Base-by-base conservation (phyloP, 1,140 invertebrate species). In the Mylabris phalerata region DNA sequence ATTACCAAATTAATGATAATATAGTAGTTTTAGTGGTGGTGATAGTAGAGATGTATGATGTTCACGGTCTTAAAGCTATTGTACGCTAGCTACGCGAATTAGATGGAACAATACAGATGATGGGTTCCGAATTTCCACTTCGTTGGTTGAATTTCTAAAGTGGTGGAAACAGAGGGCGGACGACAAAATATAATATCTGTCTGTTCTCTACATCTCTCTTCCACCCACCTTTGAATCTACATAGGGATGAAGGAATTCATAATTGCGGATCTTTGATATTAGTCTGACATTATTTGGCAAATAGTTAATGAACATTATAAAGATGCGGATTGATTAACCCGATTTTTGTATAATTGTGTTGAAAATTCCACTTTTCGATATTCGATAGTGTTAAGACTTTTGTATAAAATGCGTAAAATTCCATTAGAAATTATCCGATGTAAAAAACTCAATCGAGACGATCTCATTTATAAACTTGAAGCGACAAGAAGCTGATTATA, bases 1-100 rank as follows among this genome's bases (percentile, higher is more conserved):
- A 54, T 54, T 54, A 54, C 45, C 51, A 54, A 54, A 54, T 54
- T 54, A 54, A 54, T 54, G 51, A 54, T 54, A 54, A 54, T 54
- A 54, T 54, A 54, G 51, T 41, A 45, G 32, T 19, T 19, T 19
- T 19, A 32, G 7, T 32, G 32, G 32, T 19, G 19, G 19, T 19
- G 19, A 19, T 19, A 19, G 32, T 32, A 32, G 7, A 44, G 43
- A 41, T 54, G 51, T 54, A 32, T 54, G 43, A 41, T 54, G 51
- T 54, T 54, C 51, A 32, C 39, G 42, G 51, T 45, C 51, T 54
- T 54, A 54, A 46, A 54, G 51, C 51, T 42, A 54, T 54, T 54
- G 51, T 54, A 45, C 11, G 39, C 43, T 9, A 46, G 32, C 32
- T 54, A 54, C 51, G 51, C 48, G 48, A 39, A 50, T 50, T 50